Percentiles rank a stretch among this genome's conserved stretches.
Evolutionary conservation across 2,888 invertebrate genomes (phyloP).

Genomic region (Volucella bombylans): DNA sequence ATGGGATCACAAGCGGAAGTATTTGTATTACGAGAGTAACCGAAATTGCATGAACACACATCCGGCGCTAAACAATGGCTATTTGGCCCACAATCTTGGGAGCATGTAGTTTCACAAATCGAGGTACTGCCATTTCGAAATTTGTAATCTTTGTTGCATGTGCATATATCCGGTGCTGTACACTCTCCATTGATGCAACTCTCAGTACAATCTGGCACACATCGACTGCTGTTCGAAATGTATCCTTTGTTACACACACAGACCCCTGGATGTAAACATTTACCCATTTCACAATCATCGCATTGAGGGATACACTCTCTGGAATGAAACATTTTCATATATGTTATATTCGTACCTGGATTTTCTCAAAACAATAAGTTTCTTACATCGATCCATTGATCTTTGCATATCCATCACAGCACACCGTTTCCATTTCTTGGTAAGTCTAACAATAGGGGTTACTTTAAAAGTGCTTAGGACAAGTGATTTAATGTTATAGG

Average conservation of each 20-base stretch:
- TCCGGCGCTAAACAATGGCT: constrained; percentile 84
- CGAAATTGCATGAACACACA: constrained; percentile 84
- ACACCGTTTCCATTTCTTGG: constrained; percentile 77
- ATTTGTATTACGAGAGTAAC: constrained; percentile 78
- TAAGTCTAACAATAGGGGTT: constrained; percentile 75
- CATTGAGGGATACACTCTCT: constrained; percentile 80
- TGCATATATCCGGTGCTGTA: constrained; percentile 78
- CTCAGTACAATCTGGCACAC: constrained; percentile 78
- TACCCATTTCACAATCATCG: constrained; percentile 77
- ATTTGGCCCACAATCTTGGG: constrained; percentile 79
- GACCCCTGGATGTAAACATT: constrained; percentile 78
- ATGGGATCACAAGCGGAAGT: constrained; percentile 77
- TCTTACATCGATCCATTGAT: constrained; percentile 76
- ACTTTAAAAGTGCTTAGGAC: background rate
- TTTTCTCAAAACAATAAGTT: background rate
- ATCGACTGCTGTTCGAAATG: constrained; percentile 75
- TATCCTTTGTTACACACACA: constrained; percentile 79
- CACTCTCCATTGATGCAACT: constrained; percentile 79
- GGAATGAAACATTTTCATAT: constrained; percentile 16
- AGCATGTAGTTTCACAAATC: constrained; percentile 81
- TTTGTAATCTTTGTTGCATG: constrained; percentile 77
- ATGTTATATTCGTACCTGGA: too few relatives aligned
- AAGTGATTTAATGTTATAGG: background rate
- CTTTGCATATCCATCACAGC: constrained; percentile 79
- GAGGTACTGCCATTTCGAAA: constrained; percentile 76